Evolutionary conservation across 2,888 invertebrate genomes (phyloP).

Genomic region (Eulithis prunata): DNA sequence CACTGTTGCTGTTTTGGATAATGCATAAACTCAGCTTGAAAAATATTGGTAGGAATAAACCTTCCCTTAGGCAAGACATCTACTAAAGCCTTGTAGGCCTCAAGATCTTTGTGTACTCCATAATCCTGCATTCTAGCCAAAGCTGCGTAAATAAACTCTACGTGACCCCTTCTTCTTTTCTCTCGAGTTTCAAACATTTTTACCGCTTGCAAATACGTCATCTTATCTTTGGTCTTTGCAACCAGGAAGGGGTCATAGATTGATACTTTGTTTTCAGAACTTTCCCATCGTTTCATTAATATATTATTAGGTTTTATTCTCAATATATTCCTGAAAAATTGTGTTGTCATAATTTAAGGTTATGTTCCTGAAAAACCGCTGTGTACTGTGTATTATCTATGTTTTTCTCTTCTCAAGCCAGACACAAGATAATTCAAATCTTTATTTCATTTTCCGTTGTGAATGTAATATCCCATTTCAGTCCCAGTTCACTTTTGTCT

Average conservation of each 20-base stretch:
- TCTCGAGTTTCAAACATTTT: conserved; percentile 89
- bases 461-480: too few relatives aligned
- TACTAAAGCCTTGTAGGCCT: conserved; percentile 93
- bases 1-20: conserved; percentile 98
- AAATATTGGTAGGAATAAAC: conserved; percentile 91
- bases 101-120: conserved; percentile 93
- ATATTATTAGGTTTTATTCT: conserved; percentile 54
- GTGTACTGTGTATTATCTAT: too few relatives aligned
- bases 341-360: conserved; percentile 65
- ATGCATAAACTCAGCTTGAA: conserved; percentile 96
- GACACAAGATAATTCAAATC: too few relatives aligned
- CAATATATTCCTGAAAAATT: conserved; percentile 63
- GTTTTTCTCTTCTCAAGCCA: too few relatives aligned
- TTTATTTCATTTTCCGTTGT: too few relatives aligned
- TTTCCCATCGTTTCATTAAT: conserved; percentile 66
- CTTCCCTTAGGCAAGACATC: conserved; percentile 95
- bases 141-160: conserved; percentile 97
- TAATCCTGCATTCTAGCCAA: conserved; percentile 94
- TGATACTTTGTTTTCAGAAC: conserved; percentile 68
- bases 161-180: conserved; percentile 91
- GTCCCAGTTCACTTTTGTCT: too few relatives aligned
- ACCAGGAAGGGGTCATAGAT: conserved; percentile 77
- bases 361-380: conserved; percentile 42
- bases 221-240: conserved; percentile 84
- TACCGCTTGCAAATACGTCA: conserved; percentile 89